Conservation (phyloP, 2,113 vertebrate species). For the Chitala chitala region DNA sequence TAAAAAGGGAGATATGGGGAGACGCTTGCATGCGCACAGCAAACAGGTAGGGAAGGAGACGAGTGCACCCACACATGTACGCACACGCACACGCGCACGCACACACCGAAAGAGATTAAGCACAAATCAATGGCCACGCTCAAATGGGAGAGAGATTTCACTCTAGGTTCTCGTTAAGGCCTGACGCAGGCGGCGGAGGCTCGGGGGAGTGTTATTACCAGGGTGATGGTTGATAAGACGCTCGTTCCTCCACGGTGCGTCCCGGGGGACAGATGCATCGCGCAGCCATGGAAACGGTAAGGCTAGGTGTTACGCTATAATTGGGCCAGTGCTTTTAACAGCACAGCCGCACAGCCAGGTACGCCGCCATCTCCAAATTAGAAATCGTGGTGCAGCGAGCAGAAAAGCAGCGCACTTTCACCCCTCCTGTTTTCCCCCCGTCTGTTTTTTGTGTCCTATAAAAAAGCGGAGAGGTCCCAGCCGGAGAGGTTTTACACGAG, state of each 20-base stretch:
- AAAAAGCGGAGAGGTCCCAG: background rate
- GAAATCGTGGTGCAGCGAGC: slow-evolving; percentile 57
- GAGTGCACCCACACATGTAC: slow-evolving; percentile 14
- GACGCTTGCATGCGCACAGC: background rate
- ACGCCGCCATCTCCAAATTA: slow-evolving; percentile 64
- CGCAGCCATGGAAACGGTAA: slow-evolving; percentile 89
- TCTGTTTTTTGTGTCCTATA: background rate
- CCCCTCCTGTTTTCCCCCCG: background rate
- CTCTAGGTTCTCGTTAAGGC: slow-evolving; percentile 73
- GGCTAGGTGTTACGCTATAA: slow-evolving; percentile 80
- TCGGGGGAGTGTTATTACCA: slow-evolving; percentile 72
- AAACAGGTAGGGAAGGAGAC: background rate
- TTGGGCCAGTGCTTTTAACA: slow-evolving; percentile 72
- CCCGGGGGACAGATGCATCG: slow-evolving; percentile 74
- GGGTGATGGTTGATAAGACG: slow-evolving; percentile 83
- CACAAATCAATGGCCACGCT: slow-evolving; percentile 73
- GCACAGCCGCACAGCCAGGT: slow-evolving; percentile 68
- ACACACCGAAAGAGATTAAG: slow-evolving; percentile 65
- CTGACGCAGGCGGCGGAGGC: slow-evolving; percentile 69
- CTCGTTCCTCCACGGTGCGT: slow-evolving; percentile 73
- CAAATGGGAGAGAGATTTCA: slow-evolving; percentile 72
- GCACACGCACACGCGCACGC: slow-evolving; percentile 28
- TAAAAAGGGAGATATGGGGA: background rate
- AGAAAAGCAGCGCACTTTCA: slow-evolving; percentile 37
- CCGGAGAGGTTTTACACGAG: background rate